Evolutionary conservation across 2,797 vertebrate species (phyloP), one percentile per base, ranked within the genome.

Genomic region (Argya squamiceps): DNA sequence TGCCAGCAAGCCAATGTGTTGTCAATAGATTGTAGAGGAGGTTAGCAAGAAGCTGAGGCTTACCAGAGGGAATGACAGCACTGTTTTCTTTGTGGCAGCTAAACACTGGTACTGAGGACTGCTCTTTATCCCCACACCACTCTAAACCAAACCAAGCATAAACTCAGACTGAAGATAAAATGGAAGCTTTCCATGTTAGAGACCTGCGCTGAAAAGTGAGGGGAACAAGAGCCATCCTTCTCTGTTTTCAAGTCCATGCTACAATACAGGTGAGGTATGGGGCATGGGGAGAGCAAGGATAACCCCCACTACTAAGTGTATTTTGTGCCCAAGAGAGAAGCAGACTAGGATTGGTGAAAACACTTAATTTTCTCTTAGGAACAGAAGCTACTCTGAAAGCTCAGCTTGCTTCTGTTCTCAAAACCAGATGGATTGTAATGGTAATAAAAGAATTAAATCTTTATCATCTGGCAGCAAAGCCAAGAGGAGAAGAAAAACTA

Each of bases 381-480:
- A 78, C 89, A 93, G 96, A 96, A 96, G 89, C 53, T 71, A 65
- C 12, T 92, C 79, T 78, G 58, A 85, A 95, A 93, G 59, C 16
- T 80, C 63, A 67, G 55, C 44, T 93, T 84, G 79, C 92, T 95
- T 95, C 85, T 95, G 76, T 96, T 84, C 79, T 91, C 29, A 71
- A 91, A 94, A 89, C 3, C 95, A 97, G 82, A 96, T 95, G 96
- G 87, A 89, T 71, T 85, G 79, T 88, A 89, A 80, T 50, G 46
- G 89, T 80, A 92, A 94, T 93, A 93, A 96, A 94, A 88, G 39
- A 95, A 96, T 97, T 95, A 96, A 94, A 88, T 95, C 62, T 95
- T 88, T 93, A 93, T 96, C 91, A 93, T 95, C 91, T 96, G 96
- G 84, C 74, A 93, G 59, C 41, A 95, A 94, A 95, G 67, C 80